phyloP scores from a whole-genome alignment of 2,888 invertebrate species.

The Acanthacorydalis orientalis region DNA sequence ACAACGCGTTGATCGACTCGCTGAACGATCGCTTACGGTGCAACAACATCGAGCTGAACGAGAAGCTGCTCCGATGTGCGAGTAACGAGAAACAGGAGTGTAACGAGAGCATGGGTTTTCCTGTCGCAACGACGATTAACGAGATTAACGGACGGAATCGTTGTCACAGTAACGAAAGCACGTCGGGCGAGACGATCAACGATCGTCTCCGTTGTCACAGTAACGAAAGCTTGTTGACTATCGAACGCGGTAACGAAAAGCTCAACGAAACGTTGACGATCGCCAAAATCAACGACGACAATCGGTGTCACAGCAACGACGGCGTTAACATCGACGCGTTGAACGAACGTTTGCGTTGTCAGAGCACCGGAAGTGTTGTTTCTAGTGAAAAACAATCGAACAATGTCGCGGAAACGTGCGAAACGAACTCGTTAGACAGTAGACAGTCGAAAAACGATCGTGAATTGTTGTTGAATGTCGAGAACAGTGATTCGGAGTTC shows the following conservation, averaged over 20 bases:
- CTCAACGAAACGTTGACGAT: neutral
- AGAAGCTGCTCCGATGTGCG: neutral
- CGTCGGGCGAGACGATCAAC: neutral
- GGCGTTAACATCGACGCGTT: neutral
- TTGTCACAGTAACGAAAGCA: neutral
- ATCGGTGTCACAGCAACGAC: neutral
- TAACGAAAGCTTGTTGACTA: neutral
- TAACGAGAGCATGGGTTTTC: neutral
- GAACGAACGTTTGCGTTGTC: neutral
- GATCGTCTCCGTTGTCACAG: neutral
- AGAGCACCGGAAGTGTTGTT: neutral
- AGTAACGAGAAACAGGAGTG: neutral
- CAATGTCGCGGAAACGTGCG: neutral
- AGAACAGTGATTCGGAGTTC: slow-evolving; percentile 5
- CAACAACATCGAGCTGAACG: neutral
- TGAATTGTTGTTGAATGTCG: slow-evolving; percentile 1
- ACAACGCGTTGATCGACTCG: too few species aligned
- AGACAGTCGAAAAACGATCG: slow-evolving; percentile 3
- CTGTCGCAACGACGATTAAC: neutral
- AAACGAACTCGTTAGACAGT: neutral
- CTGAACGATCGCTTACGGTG: too few species aligned
- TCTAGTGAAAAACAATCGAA: neutral
- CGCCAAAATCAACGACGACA: neutral
- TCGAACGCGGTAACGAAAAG: neutral
- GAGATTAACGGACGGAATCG: neutral